Evolutionary conservation across 2,113 vertebrate genomes (phyloP).

Genomic region (Herpetotheres cachinnans): DNA sequence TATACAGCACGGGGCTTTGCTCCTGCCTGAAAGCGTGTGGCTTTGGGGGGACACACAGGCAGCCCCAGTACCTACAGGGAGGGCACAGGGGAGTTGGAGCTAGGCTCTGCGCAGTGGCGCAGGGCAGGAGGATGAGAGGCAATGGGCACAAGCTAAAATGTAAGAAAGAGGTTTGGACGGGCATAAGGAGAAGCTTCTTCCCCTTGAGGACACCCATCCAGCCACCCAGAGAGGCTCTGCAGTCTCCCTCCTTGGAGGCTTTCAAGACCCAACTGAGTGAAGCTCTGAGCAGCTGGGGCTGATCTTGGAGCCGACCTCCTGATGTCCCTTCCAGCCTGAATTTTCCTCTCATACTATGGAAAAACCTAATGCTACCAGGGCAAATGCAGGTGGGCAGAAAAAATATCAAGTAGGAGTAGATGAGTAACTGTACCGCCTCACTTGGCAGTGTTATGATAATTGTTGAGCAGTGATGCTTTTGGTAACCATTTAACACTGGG

Average conservation of each 20-base stretch:
- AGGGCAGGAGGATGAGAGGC: not conserved
- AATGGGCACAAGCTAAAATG: not conserved
- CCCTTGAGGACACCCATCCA: fast-evolving
- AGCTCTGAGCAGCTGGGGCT: not conserved
- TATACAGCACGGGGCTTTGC: not conserved
- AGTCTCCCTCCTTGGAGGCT: not conserved
- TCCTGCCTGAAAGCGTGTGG: fast-evolving
- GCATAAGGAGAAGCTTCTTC: not conserved
- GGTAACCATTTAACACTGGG: not conserved
- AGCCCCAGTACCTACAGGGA: not conserved
- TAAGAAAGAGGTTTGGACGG: not conserved
- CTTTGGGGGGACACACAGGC: not conserved
- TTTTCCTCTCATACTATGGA: not conserved
- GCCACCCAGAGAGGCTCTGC: not conserved
- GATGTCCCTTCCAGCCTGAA: not conserved
- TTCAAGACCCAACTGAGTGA: not conserved
- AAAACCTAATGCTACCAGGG: not conserved
- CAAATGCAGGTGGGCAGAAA: not conserved
- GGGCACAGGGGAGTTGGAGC: not conserved
- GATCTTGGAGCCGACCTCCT: not conserved
- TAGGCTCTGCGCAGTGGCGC: fast-evolving
- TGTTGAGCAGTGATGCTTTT: not conserved
- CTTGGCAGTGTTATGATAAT: not conserved
- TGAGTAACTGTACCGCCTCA: not conserved
- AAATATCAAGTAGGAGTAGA: not conserved